Evolutionary conservation across 1,140 invertebrate genomes (phyloP).

Genomic region (Papilio polytes): DNA sequence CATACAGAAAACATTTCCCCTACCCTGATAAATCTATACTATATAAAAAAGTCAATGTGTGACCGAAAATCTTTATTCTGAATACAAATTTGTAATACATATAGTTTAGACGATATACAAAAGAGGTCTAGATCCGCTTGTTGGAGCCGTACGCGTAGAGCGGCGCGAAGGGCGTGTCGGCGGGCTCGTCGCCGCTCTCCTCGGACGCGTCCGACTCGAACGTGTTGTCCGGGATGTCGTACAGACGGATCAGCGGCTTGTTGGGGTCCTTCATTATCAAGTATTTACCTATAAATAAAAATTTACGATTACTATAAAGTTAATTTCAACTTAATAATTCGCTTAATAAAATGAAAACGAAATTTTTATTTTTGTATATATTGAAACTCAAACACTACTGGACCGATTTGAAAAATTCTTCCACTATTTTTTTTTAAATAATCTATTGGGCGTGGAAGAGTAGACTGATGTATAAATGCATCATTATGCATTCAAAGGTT

Average conservation of each 20-base stretch:
- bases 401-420: too few species aligned
- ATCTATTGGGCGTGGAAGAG: too few species aligned
- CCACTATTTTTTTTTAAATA: too few species aligned
- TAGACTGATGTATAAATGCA: too few species aligned
- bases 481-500: too few species aligned
- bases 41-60: constrained; percentile 59
- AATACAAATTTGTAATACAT: constrained; percentile 73
- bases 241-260: constrained; percentile 97
- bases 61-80: constrained; percentile 59
- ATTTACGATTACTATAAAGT: too few species aligned
- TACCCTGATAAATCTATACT: too few species aligned
- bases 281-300: constrained; percentile 87
- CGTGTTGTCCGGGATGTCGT: constrained; percentile 99
- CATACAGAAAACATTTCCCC: too few species aligned
- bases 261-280: constrained; percentile 99
- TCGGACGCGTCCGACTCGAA: constrained; percentile 99
- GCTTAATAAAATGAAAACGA: too few species aligned
- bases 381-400: too few species aligned
- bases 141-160: constrained; percentile 79
- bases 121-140: constrained; percentile 72
- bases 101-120: constrained; percentile 41
- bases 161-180: constrained; percentile 85
- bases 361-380: neutral
- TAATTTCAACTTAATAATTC: too few species aligned
- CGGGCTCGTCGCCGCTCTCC: constrained; percentile 93